Conservation (phyloP, 1,140 invertebrate genomes). For the Adoxophyes honmai region DNA sequence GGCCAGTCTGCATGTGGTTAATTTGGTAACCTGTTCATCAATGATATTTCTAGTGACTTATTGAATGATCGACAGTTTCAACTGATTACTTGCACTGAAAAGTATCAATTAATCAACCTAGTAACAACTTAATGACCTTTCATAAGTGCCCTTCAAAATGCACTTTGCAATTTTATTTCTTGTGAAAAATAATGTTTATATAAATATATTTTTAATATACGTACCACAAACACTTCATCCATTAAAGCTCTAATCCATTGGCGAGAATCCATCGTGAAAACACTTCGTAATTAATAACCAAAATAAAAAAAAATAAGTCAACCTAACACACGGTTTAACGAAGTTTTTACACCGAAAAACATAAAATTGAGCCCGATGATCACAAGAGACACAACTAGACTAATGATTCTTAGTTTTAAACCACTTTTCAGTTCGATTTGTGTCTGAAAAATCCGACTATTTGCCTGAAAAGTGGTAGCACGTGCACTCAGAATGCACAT, state of each 20-base stretch:
- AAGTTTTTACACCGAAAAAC: slow-evolving; percentile 23
- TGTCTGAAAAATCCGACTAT: slow-evolving; percentile 49
- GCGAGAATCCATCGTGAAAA: slow-evolving; percentile 30
- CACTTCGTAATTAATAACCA: slow-evolving; percentile 53
- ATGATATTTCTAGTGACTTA: too few relatives aligned
- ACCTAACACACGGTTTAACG: slow-evolving; percentile 38
- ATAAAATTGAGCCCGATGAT: slow-evolving; percentile 6
- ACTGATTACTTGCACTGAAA: too few relatives aligned
- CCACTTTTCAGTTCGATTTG: slow-evolving; percentile 28
- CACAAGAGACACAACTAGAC: background rate
- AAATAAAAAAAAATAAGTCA: slow-evolving; percentile 47
- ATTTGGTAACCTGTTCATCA: too few relatives aligned
- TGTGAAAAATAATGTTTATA: background rate
- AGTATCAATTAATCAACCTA: too few relatives aligned
- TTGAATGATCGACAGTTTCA: too few relatives aligned
- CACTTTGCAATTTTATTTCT: background rate
- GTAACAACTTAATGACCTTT: slow-evolving; percentile 32
- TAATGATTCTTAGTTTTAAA: slow-evolving; percentile 22
- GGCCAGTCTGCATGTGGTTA: too few relatives aligned
- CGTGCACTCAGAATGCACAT: slow-evolving; percentile 68
- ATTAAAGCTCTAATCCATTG: slow-evolving; percentile 29
- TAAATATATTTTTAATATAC: slow-evolving; percentile 26
- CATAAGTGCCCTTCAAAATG: slow-evolving; percentile 35
- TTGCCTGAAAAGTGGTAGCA: slow-evolving; percentile 67
- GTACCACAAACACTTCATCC: slow-evolving; percentile 65